phyloP scores from a whole-genome alignment of 1,140 invertebrate species.

The Orussus abietinus region DNA sequence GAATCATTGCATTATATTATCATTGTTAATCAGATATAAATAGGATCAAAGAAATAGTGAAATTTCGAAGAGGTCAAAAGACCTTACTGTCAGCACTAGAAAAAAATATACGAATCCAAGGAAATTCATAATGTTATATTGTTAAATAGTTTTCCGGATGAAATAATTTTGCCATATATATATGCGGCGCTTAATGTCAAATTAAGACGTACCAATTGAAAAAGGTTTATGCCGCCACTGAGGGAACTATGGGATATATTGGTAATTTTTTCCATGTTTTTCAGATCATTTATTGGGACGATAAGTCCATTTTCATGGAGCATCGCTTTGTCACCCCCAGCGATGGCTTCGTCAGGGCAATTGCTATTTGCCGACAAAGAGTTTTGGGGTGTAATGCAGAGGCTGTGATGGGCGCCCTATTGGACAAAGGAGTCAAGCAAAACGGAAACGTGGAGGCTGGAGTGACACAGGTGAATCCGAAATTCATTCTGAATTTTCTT shows the following conservation, averaged over 20 bases:
- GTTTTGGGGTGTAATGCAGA: slow-evolving; percentile 69
- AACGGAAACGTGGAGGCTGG: slow-evolving; percentile 40
- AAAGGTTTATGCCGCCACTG: no score
- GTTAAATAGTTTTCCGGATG: no score
- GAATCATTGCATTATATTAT: no score
- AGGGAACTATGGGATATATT: background rate
- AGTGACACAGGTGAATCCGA: slow-evolving; percentile 37
- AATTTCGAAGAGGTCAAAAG: no score
- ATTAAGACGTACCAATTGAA: no score
- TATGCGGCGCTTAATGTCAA: no score
- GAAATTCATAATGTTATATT: no score
- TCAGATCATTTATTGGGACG: slow-evolving; percentile 80
- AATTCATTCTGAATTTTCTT: slow-evolving; percentile 2
- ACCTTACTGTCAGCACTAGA: no score
- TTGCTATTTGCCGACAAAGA: slow-evolving; percentile 72
- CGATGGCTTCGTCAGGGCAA: slow-evolving; percentile 77
- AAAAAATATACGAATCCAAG: no score
- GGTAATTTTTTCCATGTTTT: slow-evolving; percentile 14
- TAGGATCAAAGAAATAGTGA: no score
- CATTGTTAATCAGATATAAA: no score
- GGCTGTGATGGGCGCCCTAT: slow-evolving; percentile 48
- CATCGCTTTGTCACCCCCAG: slow-evolving; percentile 75
- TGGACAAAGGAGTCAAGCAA: slow-evolving; percentile 44
- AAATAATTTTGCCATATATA: no score
- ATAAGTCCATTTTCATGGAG: slow-evolving; percentile 80